Conservation (phyloP, 1,140 invertebrate species). For the Drosophila varians region DNA sequence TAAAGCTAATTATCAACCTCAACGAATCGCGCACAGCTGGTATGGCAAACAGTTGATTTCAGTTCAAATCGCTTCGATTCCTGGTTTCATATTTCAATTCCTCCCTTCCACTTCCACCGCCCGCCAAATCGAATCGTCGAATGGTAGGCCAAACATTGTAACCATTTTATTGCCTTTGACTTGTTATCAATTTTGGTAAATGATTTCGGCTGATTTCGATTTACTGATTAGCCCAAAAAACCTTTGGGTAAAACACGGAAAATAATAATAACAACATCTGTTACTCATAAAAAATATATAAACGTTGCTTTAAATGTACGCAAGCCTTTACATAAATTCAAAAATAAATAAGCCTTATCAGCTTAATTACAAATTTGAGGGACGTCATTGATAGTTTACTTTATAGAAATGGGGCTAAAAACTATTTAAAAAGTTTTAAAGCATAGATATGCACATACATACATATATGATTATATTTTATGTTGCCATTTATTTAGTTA, state of each 20-base stretch:
- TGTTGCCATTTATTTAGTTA: too few species aligned
- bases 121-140: slow-evolving; percentile 35
- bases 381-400: too few species aligned
- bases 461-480: too few species aligned
- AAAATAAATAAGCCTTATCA: too few species aligned
- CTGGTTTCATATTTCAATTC: slow-evolving; percentile 26
- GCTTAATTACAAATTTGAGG: too few species aligned
- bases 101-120: slow-evolving; percentile 16
- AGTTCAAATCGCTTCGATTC: slow-evolving; percentile 12
- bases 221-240: slow-evolving; percentile 31
- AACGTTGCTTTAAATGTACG: too few species aligned
- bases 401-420: too few species aligned
- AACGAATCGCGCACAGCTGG: slow-evolving; percentile 65
- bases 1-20: slow-evolving; percentile 67
- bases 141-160: slow-evolving; percentile 50
- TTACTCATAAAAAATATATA: too few species aligned
- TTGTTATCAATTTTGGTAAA: slow-evolving; percentile 42
- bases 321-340: too few species aligned
- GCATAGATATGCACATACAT: too few species aligned
- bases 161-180: slow-evolving; percentile 30
- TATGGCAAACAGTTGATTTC: slow-evolving; percentile 35
- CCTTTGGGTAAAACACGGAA: neutral
- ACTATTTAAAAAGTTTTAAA: too few species aligned
- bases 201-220: slow-evolving; percentile 22
- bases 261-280: neutral